phyloP scores from a whole-genome alignment of 2,797 vertebrate species.

The Leptatherina wallacei region DNA sequence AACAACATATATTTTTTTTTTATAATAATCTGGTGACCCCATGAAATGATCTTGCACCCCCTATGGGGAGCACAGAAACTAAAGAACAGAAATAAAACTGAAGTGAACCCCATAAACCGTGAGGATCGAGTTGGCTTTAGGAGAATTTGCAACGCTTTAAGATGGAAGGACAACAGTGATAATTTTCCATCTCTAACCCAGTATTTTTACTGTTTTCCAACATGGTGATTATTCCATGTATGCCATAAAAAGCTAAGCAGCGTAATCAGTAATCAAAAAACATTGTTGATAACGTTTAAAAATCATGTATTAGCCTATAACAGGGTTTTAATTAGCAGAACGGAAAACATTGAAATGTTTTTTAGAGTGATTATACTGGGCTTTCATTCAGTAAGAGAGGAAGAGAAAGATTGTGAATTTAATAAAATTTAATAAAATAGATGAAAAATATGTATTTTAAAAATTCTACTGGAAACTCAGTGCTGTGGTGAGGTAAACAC shows the following conservation, averaged over 20 bases:
- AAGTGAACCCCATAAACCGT: too few species aligned
- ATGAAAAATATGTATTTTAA: constrained; percentile 45
- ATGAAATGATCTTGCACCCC: too few species aligned
- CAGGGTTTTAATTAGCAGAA: constrained; percentile 35
- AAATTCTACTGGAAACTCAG: constrained; percentile 41
- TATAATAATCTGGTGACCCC: too few species aligned
- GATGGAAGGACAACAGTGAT: neutral
- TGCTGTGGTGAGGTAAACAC: constrained; percentile 43
- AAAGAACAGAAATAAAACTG: too few species aligned
- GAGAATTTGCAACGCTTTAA: neutral
- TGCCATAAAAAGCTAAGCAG: constrained; percentile 20
- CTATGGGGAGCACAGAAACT: too few species aligned
- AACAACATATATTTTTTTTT: too few species aligned
- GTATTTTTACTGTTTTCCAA: neutral
- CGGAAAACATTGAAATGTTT: constrained; percentile 29
- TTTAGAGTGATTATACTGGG: constrained; percentile 27
- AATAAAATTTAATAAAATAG: too few species aligned
- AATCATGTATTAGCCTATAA: constrained; percentile 46
- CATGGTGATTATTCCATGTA: constrained; percentile 7
- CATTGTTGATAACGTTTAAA: constrained; percentile 27
- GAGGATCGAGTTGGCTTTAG: constrained; percentile 17
- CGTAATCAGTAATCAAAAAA: constrained; percentile 51
- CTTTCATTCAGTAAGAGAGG: constrained; percentile 25
- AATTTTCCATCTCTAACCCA: neutral
- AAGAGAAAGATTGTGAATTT: too few species aligned